Percentiles rank a stretch among this genome's conserved stretches.
Conservation (phyloP, 2,113 vertebrate species). For the Chrysochloris asiatica region DNA sequence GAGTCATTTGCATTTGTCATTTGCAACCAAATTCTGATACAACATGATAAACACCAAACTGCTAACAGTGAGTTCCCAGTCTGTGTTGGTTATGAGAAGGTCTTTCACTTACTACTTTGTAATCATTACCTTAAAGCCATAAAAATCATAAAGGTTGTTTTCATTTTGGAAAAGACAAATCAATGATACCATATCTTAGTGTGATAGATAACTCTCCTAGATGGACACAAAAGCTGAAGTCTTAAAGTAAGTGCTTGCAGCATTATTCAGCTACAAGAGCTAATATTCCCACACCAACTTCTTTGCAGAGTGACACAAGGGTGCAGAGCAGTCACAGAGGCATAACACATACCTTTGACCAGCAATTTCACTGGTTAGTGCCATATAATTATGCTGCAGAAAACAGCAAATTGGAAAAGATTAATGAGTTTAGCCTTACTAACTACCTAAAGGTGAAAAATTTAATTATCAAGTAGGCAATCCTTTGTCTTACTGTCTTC, state of each 20-base stretch:
- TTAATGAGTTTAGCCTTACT: slow-evolving; percentile 64
- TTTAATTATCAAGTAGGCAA: slow-evolving; percentile 66
- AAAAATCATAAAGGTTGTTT: slow-evolving; percentile 47
- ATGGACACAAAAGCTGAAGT: slow-evolving; percentile 67
- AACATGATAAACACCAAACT: not conserved
- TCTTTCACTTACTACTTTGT: slow-evolving; percentile 30
- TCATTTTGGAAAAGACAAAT: not conserved
- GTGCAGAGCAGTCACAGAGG: not conserved
- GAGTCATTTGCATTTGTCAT: slow-evolving; percentile 39
- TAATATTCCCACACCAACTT: not conserved
- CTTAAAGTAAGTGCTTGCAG: slow-evolving; percentile 75
- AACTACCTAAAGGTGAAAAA: slow-evolving; percentile 53
- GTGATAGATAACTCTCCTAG: slow-evolving; percentile 78
- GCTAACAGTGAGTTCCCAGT: not conserved
- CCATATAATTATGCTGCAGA: slow-evolving; percentile 32
- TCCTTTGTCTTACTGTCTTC: slow-evolving; percentile 60
- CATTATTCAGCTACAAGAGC: not conserved
- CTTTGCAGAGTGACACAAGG: not conserved
- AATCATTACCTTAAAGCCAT: slow-evolving; percentile 48
- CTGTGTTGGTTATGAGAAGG: not conserved
- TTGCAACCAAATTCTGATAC: not conserved
- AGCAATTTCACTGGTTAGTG: slow-evolving; percentile 35
- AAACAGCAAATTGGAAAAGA: slow-evolving; percentile 65
- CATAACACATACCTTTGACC: not conserved
- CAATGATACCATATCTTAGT: slow-evolving; percentile 45